Base-by-base conservation (phyloP, 2,797 vertebrate genomes). In the Schizopygopsis malacanthus region DNA sequence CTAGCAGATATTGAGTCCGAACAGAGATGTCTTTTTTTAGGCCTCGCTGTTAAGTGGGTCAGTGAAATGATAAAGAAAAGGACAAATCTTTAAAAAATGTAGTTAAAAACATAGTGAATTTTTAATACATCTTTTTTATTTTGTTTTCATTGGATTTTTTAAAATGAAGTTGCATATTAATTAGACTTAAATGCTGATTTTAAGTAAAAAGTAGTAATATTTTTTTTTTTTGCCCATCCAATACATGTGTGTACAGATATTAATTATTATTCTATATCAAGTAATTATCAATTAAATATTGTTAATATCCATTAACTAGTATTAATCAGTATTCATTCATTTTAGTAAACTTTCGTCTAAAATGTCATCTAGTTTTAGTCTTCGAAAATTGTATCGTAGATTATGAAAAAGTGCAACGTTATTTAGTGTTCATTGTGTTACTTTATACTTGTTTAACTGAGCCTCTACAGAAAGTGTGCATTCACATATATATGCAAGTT, bases 1-100 rank as follows among this genome's bases (percentile, higher is more conserved):
- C 77, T 87, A 92, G 85, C 71, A 73, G 86, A 91, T 88, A 90
- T 82, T 82, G 88, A 89, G 90, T 90, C 91, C 91, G 92, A 90
- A 94, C 90, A 10, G 81, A 82, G 59, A 65, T 63, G 54, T 45
- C 37, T 81, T 54, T 47, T 65, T 83, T 63, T 75, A 8, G 54
- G 13, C 4, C 18, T 28, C 41, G 4, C 54, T 80, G 78, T 37
- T 69, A 69, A 37, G 33, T 67, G 25, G 79, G 79, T 69, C 79
- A 50, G 79, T 81, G 79, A 13, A 6, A 81, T 15, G 28, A 52
- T 69, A 47, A 67, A 67, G 16, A 37, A 81, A 65, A 80, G 28
- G 45, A 50, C 37, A 69, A 81, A n/a, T n/a, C 28, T 65, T 80
- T 37, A n/a, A 25, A 33, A 52, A 75, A 33, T 75, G n/a, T 52